Evolutionary conservation across 2,113 vertebrate genomes (phyloP), one percentile per base, ranked within the genome.

Genomic region (Gorsachius goisagi): DNA sequence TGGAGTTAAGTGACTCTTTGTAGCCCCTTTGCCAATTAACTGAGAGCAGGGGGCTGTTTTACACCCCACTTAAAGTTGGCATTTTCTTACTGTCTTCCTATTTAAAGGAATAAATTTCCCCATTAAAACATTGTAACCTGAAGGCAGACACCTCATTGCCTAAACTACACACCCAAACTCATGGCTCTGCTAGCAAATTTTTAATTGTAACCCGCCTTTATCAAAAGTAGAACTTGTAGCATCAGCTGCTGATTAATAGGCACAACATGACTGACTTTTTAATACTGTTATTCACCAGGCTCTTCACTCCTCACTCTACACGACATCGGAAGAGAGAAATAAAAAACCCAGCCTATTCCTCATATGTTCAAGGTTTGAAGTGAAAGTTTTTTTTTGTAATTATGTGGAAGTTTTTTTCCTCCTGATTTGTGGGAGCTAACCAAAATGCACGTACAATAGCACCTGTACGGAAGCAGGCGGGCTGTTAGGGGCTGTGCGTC

Each of bases 381-480:
- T 33, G 3, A 59, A 35, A 37, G n/a, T n/a, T 7, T 18, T 23
- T n/a, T 64, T 44, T 28, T 19, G 4, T 30, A 58, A 28, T 27
- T 32, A 20, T 19, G 22, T 27, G 53, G 41, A 77, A 44, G n/a
- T 5, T 28, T 66, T 55, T 55, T 49, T 64, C 19, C 30, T 74
- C 17, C 9, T 15, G 20, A 0, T 35, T 33, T 5, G 4, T 4
- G 7, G 7, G 26, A 33, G 11, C 16, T 55, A 44, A 33, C 9
- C 0, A 1, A 82, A 84, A 64, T 27, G 9, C 10, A 39, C 0
- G 0, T n/a, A n/a, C 35, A 74, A 17, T 3, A 58, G 26, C 56
- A 63, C 35, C 1, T 2, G 11, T 32, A 49, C 22, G 0, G 2
- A 44, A 76, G 32, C 18, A 7, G 4, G 9, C 0, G 1, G 35